Base-by-base conservation (phyloP, 2,797 vertebrate species). In the Urophycis tenuis region DNA sequence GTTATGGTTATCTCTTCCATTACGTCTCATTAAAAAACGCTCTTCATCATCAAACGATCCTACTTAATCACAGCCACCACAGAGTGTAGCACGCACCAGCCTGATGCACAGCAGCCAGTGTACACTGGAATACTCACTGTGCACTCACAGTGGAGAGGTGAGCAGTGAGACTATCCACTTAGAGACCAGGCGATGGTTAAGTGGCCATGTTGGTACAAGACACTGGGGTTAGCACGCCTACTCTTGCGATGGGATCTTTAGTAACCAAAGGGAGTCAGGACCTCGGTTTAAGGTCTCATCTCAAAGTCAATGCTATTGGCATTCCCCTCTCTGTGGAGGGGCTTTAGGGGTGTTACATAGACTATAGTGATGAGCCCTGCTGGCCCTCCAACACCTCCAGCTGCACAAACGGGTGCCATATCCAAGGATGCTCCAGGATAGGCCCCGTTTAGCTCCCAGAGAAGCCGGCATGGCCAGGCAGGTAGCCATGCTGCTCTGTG, bases 51-150 rank as follows among this genome's bases (percentile, higher is more conserved):
- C 75, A 53, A 60, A 74, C 53, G 72, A 81, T 77, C 81, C 77
- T 81, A 73, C 88, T 87, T 86, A 85, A 60, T 49, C 3, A 49
- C 45, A 19, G 17, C 45, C 45, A 3, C 45, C 17, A 19, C 41
- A 15, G 10, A 19, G 45, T 49, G 11, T 49, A 49, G 12, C 17
- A 49, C 45, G 15, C 45, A 49, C 45, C 22, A 19, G 41, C 17
- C 5, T 49, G 41, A 49, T 49, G 45, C 45, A 49, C 45, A 22
- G 45, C 45, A 5, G 45, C 45, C 45, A 49, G 34, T 35, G 8
- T 3, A 8, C 34, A 8, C 34, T 8, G 8, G 45, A 49, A 49
- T 22, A 17, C 45, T 49, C 14, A 3, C 45, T 17, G 22, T 17
- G 22, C 12, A 49, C 45, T 49, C 45, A 19, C 17, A 15, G 45